These are phyloP conservation scores for Melitaea cinxia DNA, from an alignment of 1,140 invertebrate species.

Conservation along the genomic window DNA sequence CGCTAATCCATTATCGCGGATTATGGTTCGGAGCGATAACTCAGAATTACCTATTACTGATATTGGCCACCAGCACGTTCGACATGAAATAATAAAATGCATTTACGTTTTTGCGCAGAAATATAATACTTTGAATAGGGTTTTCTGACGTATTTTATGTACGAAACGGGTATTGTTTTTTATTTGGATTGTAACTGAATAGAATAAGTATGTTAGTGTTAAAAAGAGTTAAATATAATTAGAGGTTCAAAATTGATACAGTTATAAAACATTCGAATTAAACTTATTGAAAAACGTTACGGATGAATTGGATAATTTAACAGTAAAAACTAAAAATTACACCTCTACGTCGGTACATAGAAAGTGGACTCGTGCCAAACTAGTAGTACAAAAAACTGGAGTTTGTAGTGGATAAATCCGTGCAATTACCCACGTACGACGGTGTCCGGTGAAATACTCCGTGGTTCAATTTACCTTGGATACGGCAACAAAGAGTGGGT, in stretches of 20 bases:
- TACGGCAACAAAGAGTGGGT: conserved; percentile 53
- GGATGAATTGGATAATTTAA: conserved; percentile 63
- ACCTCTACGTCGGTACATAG: conserved; percentile 64
- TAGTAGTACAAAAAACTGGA: conserved; percentile 60
- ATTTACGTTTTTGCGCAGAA: not conserved
- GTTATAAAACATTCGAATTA: conserved; percentile 26
- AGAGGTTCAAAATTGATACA: too few relatives aligned
- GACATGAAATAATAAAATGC: conserved; percentile 14
- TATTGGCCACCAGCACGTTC: not conserved
- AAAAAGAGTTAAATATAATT: too few relatives aligned
- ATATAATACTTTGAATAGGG: not conserved
- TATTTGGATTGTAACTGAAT: not conserved
- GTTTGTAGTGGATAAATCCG: conserved; percentile 67
- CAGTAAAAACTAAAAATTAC: conserved; percentile 72
- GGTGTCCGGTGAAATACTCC: conserved; percentile 71
- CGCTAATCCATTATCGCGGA: conserved; percentile 78
- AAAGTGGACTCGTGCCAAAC: conserved; percentile 73
- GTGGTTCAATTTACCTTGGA: conserved; percentile 67
- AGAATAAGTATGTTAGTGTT: not conserved
- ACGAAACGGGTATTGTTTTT: too few relatives aligned
- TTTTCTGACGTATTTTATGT: not conserved
- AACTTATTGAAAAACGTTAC: conserved; percentile 57
- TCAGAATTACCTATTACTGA: conserved; percentile 48
- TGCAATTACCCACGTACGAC: conserved; percentile 76
- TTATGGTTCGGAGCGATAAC: conserved; percentile 72